phyloP scores from a whole-genome alignment of 2,797 vertebrate species.

The Sebastes alutus region DNA sequence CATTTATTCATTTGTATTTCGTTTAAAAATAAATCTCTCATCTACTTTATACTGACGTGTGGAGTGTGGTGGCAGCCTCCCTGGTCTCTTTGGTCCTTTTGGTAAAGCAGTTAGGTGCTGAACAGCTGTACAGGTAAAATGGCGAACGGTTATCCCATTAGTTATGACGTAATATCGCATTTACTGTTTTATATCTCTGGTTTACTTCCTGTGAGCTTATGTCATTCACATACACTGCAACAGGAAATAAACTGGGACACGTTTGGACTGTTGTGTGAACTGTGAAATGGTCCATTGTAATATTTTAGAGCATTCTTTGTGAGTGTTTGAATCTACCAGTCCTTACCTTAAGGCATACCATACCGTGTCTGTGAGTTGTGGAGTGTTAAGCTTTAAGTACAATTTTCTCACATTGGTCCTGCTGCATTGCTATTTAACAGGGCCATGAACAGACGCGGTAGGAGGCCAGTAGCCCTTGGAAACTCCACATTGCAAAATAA shows the following conservation, averaged over 20 bases:
- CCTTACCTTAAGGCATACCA: not conserved
- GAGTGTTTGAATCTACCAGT: not conserved
- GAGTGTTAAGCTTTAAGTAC: not conserved
- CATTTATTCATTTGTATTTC: too few species aligned
- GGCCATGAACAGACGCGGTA: not conserved
- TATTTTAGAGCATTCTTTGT: not conserved
- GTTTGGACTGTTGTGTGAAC: not conserved
- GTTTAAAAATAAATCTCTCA: too few species aligned
- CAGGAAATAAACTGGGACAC: not conserved
- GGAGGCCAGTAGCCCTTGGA: slow-evolving; percentile 13
- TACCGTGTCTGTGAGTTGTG: not conserved
- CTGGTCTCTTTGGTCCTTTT: too few species aligned
- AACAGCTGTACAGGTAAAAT: too few species aligned
- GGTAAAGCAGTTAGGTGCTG: too few species aligned
- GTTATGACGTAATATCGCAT: too few species aligned
- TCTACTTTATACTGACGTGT: too few species aligned
- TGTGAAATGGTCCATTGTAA: not conserved
- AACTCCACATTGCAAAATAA: slow-evolving; percentile 44
- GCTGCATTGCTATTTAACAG: slow-evolving; percentile 8
- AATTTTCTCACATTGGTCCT: slow-evolving; percentile 8
- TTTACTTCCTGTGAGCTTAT: too few species aligned
- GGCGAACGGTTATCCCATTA: too few species aligned
- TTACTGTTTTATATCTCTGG: too few species aligned
- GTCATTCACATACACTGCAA: not conserved
- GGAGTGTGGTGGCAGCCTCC: fast-evolving